A percentile compares a stretch with the other conserved stretches of the same genome.
Conservation (phyloP, 2,113 vertebrate species). For the Caracal caracal region DNA sequence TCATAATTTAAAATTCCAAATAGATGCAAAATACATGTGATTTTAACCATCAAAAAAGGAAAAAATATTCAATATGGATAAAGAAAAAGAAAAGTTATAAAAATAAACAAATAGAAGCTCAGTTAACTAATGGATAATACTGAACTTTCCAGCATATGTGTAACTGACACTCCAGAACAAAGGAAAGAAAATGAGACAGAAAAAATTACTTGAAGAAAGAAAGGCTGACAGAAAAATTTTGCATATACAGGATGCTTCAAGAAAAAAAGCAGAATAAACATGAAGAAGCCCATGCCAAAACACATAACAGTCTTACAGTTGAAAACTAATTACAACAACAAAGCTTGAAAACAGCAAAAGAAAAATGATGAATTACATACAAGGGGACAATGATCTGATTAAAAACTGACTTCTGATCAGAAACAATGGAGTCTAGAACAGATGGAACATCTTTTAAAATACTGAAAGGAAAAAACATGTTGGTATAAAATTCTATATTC, state of each 20-base stretch:
- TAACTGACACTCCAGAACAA: neutral
- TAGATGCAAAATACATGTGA: neutral
- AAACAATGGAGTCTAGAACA: neutral
- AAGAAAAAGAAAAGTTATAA: neutral
- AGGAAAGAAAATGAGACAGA: neutral
- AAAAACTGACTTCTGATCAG: neutral
- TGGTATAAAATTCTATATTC: neutral
- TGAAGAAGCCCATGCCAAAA: neutral
- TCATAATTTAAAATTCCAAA: neutral
- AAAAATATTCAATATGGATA: neutral
- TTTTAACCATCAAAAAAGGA: neutral
- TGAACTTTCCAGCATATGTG: neutral
- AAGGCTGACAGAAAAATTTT: neutral
- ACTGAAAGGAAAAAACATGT: neutral
- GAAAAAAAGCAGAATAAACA: neutral
- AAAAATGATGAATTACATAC: neutral
- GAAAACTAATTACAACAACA: neutral
- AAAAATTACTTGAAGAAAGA: neutral
- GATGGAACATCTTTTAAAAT: neutral
- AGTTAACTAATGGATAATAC: neutral
- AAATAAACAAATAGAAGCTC: neutral
- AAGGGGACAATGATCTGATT: neutral
- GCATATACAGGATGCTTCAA: neutral
- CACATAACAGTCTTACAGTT: neutral
- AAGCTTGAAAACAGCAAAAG: neutral